phyloP scores from a whole-genome alignment of 2,888 invertebrate genomes.

The Allolobophora icterica region DNA sequence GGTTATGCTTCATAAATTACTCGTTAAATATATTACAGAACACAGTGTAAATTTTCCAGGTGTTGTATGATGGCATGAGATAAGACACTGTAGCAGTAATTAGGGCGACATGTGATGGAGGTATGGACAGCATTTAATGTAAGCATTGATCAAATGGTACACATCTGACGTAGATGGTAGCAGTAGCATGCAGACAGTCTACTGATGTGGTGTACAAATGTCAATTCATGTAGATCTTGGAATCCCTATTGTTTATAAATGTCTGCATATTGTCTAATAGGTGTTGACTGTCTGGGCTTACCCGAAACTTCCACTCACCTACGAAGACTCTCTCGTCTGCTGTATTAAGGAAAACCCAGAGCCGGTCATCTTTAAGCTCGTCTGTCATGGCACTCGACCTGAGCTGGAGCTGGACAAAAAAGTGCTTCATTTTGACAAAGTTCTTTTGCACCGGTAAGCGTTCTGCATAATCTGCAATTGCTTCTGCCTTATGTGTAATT shows the following conservation, averaged over 20 bases:
- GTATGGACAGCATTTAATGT: no score
- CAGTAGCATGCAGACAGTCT: no score
- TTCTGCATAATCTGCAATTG: not conserved
- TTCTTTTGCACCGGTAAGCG: conserved; percentile 64
- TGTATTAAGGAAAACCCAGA: conserved; percentile 66
- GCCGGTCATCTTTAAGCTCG: conserved; percentile 63
- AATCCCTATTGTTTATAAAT: not conserved
- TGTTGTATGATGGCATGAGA: no score
- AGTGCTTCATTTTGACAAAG: conserved; percentile 64
- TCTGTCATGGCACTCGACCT: conserved; percentile 63
- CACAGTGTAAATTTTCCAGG: no score
- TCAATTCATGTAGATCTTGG: no score
- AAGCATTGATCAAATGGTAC: no score
- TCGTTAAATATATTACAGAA: not conserved
- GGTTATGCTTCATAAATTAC: no score
- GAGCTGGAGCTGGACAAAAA: conserved; percentile 65
- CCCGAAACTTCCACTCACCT: conserved; percentile 61
- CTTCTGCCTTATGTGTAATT: not conserved
- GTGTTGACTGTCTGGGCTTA: conserved; percentile 64
- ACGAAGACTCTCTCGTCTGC: conserved; percentile 64
- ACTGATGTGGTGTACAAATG: no score
- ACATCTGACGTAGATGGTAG: no score
- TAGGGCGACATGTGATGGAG: no score
- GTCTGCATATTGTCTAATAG: conserved; percentile 43
- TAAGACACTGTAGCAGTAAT: no score